These are phyloP conservation scores for Kuschelorhynchus macadamiae DNA, from an alignment of 2,888 invertebrate genomes.

Conservation along the genomic window DNA sequence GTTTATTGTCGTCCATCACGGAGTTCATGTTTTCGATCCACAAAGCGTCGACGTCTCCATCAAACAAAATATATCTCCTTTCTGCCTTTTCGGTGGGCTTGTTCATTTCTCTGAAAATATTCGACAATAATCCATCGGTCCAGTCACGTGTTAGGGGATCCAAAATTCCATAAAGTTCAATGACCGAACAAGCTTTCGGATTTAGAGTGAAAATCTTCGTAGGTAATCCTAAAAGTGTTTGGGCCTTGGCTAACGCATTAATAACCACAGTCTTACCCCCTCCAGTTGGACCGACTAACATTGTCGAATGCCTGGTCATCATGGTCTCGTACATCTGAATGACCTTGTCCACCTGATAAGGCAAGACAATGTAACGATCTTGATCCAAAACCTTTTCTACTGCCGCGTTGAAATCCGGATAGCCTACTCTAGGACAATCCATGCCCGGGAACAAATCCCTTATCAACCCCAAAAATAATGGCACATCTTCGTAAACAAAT, in stretches of 20 bases:
- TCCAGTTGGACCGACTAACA: constrained; percentile 94
- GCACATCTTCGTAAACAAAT: constrained; percentile 93
- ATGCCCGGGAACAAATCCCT: constrained; percentile 92
- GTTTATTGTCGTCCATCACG: constrained; percentile 95
- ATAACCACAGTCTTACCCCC: constrained; percentile 93
- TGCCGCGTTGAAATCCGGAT: constrained; percentile 88
- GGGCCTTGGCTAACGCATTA: constrained; percentile 83
- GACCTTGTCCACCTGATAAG: constrained; percentile 78
- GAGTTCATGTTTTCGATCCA: constrained; percentile 99
- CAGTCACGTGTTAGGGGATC: constrained; percentile 91
- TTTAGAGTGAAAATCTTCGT: constrained; percentile 88
- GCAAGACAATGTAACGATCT: constrained; percentile 78
- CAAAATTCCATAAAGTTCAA: constrained; percentile 90
- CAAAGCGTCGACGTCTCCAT: constrained; percentile 94
- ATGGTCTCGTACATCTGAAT: constrained; percentile 94
- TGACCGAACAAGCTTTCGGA: constrained; percentile 91
- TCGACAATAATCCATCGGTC: constrained; percentile 93
- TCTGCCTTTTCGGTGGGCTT: constrained; percentile 82
- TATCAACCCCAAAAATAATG: constrained; percentile 88
- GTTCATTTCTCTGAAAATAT: constrained; percentile 93
- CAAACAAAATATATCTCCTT: constrained; percentile 83
- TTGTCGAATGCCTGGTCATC: constrained; percentile 93
- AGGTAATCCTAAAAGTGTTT: constrained; percentile 80
- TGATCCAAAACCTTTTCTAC: constrained; percentile 78
- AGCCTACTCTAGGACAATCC: constrained; percentile 89